Evolutionary conservation across 2,888 invertebrate species (phyloP).

Genomic region (Gisinianus flammeolus): DNA sequence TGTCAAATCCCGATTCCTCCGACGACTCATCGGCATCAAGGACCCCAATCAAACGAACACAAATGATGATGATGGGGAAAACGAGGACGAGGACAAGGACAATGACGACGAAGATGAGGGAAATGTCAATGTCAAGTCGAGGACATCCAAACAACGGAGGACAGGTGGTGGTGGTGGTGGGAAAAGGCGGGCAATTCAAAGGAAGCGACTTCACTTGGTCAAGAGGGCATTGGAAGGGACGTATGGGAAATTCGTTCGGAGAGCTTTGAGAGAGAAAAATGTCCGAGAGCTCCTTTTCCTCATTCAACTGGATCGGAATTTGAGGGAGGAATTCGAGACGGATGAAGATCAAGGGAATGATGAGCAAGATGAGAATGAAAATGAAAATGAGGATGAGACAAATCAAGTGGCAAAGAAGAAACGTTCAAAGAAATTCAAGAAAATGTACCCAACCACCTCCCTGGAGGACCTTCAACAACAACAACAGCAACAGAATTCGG

Average conservation of each 20-base stretch:
- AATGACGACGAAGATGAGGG: background rate
- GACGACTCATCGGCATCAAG: constrained; percentile 5
- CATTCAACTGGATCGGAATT: constrained; percentile 26
- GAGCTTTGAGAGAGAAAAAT: constrained; percentile 24
- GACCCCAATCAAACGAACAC: background rate
- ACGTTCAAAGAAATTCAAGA: background rate
- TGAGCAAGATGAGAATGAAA: no score
- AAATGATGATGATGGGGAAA: background rate
- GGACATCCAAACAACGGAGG: background rate
- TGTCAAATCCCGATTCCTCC: constrained; percentile 9
- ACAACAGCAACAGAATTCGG: background rate
- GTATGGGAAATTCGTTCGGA: constrained; percentile 30
- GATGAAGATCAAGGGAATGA: background rate
- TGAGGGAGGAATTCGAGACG: constrained; percentile 10
- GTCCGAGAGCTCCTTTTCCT: constrained; percentile 28
- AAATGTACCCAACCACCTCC: background rate
- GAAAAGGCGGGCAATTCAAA: constrained; percentile 5
- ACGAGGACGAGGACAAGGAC: background rate
- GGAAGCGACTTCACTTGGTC: constrained; percentile 17
- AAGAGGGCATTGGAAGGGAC: constrained; percentile 26
- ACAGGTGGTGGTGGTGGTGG: background rate
- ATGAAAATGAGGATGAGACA: background rate
- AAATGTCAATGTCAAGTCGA: background rate
- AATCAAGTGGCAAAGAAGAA: background rate
- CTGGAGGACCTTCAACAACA: background rate